Evolutionary conservation across 2,797 vertebrate species (phyloP), one percentile per base, ranked within the genome.

Genomic region (Enteromius afrohamiltoni): DNA sequence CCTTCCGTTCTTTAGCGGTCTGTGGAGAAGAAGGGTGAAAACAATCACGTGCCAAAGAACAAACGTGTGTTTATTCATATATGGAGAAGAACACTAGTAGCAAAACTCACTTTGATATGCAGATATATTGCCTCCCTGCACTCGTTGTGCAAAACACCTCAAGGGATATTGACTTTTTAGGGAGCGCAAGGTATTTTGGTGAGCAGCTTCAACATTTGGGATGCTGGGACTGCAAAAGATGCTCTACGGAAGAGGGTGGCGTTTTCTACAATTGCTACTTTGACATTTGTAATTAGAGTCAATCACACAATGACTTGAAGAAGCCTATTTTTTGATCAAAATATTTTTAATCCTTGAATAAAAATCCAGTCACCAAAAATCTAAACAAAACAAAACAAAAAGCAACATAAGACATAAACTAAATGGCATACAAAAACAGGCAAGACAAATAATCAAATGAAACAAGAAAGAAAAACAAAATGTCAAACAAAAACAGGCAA

Each of bases 51-150:
- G 62, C 64, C 60, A 64, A 42, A 83, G 83, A 91, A 90, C 87
- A 90, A 88, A 87, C 82, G 78, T 83, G 80, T 77, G 86, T 83
- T 84, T 86, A 82, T 82, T 77, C 34, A 78, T 80, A 31, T 79
- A 37, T 58, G 53, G 29, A 58, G 55, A 68, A 85, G 85, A 90
- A 53, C 88, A 90, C 88, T 90, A 88, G 89, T 87, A 91, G 92
- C 92, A 80, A 60, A 89, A 42, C 34, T 89, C 67, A 85, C 92
- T 93, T 93, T 94, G 92, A 94, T 92, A 93, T 94, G 92, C 89
- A 94, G 92, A 94, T 92, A 70, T 58, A 74, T 83, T 42, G 31
- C 60, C 26, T 79, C 40, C 75, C 58, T 8, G 83, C 87, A 89
- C 89, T 85, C 86, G 85, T 88, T 90, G 85, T 75, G 86, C 77